Percentiles rank a stretch among this genome's conserved stretches.
Evolutionary conservation across 2,113 vertebrate genomes (phyloP).

Genomic region (Phyllopteryx taeniolatus): DNA sequence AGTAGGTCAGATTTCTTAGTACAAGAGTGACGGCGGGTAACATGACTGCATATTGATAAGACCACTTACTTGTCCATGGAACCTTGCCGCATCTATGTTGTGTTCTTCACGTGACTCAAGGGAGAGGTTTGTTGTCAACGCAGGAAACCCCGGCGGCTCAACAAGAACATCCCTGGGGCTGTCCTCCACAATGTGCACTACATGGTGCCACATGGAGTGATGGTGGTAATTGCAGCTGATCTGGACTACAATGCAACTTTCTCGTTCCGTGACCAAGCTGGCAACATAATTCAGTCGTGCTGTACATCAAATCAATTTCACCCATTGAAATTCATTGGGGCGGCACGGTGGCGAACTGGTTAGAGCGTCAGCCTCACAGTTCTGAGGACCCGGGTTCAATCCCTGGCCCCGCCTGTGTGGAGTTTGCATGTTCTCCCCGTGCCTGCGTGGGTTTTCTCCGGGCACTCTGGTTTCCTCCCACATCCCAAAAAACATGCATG

Average conservation of each 20-base stretch:
- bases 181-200: neutral
- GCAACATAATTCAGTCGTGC: neutral
- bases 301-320: neutral
- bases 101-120: conserved; percentile 23
- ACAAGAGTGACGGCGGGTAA: conserved; percentile 24
- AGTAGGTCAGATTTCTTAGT: conserved; percentile 55
- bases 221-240: conserved; percentile 47
- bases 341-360: too few species aligned
- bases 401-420: too few species aligned
- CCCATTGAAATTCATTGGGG: neutral
- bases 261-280: neutral
- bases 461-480: too few species aligned
- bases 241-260: conserved; percentile 12
- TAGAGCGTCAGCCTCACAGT: too few species aligned
- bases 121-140: conserved; percentile 24
- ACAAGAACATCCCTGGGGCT: conserved; percentile 18
- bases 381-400: too few species aligned
- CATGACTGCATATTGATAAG: conserved; percentile 38
- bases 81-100: conserved; percentile 9
- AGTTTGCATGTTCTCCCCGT: too few species aligned
- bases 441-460: too few species aligned
- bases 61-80: conserved; percentile 8
- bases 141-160: conserved; percentile 35
- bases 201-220: conserved; percentile 34
- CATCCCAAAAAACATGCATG: too few species aligned